Conservation (phyloP, 2,113 vertebrate genomes). For the Rhinopomastus cyanomelas region DNA sequence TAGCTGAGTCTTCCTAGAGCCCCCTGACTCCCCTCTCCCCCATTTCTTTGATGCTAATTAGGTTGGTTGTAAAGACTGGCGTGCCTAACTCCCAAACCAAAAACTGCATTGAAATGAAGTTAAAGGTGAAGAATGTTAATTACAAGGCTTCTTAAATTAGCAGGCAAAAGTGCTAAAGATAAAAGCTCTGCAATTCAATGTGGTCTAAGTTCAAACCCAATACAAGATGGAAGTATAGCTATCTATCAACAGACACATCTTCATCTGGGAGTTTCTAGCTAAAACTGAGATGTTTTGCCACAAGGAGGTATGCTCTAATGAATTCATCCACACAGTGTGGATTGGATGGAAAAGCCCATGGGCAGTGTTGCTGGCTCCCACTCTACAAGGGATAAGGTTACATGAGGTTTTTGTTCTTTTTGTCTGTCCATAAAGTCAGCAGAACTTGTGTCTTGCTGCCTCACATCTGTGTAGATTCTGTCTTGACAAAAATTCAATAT, state of each 20-base stretch:
- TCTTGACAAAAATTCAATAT: accelerated
- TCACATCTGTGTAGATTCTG: neutral
- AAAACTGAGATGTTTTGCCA: neutral
- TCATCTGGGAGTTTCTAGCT: neutral
- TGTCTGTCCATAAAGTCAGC: neutral
- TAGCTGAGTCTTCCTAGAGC: neutral
- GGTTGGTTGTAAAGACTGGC: neutral
- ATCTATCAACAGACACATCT: neutral
- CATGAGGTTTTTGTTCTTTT: neutral
- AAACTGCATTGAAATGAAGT: neutral
- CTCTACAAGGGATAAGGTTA: neutral
- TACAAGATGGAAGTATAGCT: neutral
- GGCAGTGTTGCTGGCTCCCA: neutral
- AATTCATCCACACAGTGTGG: neutral
- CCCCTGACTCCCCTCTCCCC: neutral
- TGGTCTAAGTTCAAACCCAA: neutral
- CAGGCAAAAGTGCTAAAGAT: neutral
- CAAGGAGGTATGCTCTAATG: neutral
- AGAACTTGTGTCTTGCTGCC: neutral
- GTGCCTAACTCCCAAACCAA: neutral
- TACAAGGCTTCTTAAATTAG: neutral
- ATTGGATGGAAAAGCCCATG: neutral
- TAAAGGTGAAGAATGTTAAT: neutral
- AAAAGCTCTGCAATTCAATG: neutral
- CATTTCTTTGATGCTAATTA: neutral